A percentile compares a stretch with the other conserved stretches of the same genome.
These are phyloP conservation scores for Pogonognathellus flavescens DNA, from an alignment of 1,140 invertebrate species.

Conservation along the genomic window DNA sequence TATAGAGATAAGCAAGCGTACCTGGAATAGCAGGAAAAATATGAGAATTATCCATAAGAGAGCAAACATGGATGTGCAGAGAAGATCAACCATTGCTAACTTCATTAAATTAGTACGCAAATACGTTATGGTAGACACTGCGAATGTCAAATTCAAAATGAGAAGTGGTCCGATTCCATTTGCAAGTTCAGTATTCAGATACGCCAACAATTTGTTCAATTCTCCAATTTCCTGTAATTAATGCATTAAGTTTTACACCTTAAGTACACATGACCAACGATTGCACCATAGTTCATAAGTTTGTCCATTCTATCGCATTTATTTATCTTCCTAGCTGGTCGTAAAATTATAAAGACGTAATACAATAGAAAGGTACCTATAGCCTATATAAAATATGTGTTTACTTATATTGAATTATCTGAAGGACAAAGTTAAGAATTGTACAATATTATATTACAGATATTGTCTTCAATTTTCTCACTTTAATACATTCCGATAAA, in stretches of 20 bases:
- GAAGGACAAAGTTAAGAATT: too few relatives aligned
- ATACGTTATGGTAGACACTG: conserved; percentile 78
- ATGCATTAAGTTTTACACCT: too few relatives aligned
- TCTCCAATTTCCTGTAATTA: conserved; percentile 80
- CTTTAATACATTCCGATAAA: conserved; percentile 82
- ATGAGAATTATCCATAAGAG: conserved; percentile 79
- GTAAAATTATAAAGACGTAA: too few relatives aligned
- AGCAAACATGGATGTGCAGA: conserved; percentile 74
- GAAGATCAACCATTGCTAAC: conserved; percentile 74
- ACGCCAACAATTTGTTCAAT: conserved; percentile 81
- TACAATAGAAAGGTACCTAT: too few relatives aligned
- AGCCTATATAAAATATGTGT: too few relatives aligned
- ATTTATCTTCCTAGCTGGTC: too few relatives aligned
- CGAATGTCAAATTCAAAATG: conserved; percentile 80
- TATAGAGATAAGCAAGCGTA: conserved; percentile 68
- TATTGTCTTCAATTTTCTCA: conserved; percentile 69
- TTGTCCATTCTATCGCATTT: too few relatives aligned
- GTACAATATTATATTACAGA: too few relatives aligned
- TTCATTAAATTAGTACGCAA: conserved; percentile 75
- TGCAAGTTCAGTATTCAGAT: conserved; percentile 81
- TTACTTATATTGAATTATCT: too few relatives aligned
- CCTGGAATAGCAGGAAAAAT: conserved; percentile 79
- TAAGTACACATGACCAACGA: too few relatives aligned
- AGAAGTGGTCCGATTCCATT: conserved; percentile 82
- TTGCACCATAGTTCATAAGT: not conserved